Evolutionary conservation across 2,797 vertebrate genomes (phyloP).

Genomic region (Thunnus albacares): DNA sequence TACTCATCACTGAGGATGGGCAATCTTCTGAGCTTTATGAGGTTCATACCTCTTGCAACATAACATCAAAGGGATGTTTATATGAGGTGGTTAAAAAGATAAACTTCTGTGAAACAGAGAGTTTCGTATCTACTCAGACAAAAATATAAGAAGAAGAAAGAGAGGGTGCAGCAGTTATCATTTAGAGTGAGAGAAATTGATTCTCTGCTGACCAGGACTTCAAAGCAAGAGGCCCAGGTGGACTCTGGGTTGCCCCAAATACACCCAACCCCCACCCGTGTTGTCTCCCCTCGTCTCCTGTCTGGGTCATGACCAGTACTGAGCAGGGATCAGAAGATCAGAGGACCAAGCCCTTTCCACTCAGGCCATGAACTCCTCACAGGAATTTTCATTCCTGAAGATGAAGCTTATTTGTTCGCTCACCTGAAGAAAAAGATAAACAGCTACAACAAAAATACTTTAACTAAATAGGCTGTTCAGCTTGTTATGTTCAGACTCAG

Average conservation of each 20-base stretch:
- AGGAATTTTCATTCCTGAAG: conserved; percentile 43
- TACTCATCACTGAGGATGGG: neutral
- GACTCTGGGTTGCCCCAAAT: conserved; percentile 23
- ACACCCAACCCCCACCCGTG: conserved; percentile 8
- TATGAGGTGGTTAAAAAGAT: conserved; percentile 23
- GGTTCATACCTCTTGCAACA: conserved; percentile 13
- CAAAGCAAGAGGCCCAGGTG: conserved; percentile 58
- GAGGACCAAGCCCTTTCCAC: conserved; percentile 39
- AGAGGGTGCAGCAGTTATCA: conserved; percentile 15
- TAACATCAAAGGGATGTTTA: conserved; percentile 34
- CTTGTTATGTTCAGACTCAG: neutral
- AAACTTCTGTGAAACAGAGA: conserved; percentile 4
- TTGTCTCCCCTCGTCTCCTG: neutral
- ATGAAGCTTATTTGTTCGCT: neutral
- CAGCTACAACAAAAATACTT: neutral
- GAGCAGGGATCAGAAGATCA: conserved; percentile 58
- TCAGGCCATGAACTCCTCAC: conserved; percentile 46
- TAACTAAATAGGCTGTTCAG: neutral
- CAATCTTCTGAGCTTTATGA: neutral
- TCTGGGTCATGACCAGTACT: conserved; percentile 45
- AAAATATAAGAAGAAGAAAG: conserved; percentile 12
- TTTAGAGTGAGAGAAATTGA: conserved; percentile 38
- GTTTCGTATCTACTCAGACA: neutral
- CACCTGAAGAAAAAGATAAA: conserved; percentile 21
- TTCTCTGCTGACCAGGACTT: conserved; percentile 56